A percentile compares a stretch with the other conserved stretches of the same genome.
These are phyloP conservation scores for Potamarius usumacintae DNA, from an alignment of 2,113 vertebrate genomes.

Conservation along the genomic window DNA sequence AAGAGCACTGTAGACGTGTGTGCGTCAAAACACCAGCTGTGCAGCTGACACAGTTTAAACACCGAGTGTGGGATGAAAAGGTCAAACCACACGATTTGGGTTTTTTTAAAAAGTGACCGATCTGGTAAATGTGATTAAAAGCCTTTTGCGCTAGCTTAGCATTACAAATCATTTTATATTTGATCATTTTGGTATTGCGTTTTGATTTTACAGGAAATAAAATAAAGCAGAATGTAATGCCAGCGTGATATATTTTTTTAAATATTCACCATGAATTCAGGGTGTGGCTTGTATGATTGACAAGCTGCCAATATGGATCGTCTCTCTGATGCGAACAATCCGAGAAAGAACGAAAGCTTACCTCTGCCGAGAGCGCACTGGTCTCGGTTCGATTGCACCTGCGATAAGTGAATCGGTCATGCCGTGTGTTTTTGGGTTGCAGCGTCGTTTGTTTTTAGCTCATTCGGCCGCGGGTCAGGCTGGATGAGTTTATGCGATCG, in stretches of 20 bases:
- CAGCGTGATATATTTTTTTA: no score
- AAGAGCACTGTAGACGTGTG: not conserved
- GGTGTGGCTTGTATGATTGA: not conserved
- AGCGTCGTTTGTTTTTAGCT: not conserved
- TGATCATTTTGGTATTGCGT: not conserved
- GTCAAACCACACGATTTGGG: not conserved
- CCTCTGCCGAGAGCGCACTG: no score
- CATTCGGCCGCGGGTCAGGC: no score
- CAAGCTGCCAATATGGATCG: not conserved
- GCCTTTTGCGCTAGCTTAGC: not conserved
- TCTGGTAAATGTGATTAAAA: not conserved
- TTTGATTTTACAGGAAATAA: not conserved
- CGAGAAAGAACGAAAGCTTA: no score
- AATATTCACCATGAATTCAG: not conserved
- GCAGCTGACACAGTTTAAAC: not conserved
- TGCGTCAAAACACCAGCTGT: conserved; percentile 3
- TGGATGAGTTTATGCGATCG: no score
- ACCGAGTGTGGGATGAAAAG: not conserved
- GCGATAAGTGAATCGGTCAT: not conserved
- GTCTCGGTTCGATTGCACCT: no score
- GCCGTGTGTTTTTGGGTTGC: not conserved
- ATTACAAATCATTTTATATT: not conserved
- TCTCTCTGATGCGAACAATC: no score
- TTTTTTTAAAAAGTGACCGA: not conserved
- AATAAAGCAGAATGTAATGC: no score